phyloP scores from a whole-genome alignment of 2,888 invertebrate genomes.

The Drosophila colorata region DNA sequence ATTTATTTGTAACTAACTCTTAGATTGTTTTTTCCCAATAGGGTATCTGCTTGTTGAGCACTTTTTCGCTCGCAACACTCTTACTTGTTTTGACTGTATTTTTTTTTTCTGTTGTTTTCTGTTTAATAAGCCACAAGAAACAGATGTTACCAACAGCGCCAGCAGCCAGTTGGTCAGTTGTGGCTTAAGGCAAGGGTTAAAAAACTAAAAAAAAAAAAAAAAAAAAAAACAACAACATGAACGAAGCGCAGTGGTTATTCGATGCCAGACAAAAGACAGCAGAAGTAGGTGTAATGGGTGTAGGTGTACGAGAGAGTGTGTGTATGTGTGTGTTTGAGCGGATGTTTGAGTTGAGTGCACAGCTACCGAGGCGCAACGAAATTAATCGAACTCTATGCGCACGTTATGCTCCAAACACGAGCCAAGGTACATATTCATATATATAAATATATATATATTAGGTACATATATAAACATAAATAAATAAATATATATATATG shows the following conservation, averaged over 20 bases:
- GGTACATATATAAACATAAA: neutral
- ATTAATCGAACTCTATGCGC: slow-evolving; percentile 72
- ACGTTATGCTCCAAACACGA: slow-evolving; percentile 68
- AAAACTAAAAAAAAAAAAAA: slow-evolving; percentile 7
- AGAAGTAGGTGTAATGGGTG: slow-evolving; percentile 29
- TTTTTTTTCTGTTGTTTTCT: slow-evolving; percentile 26
- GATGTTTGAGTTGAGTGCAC: slow-evolving; percentile 79
- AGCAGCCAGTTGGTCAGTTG: slow-evolving; percentile 60
- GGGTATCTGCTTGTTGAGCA: slow-evolving; percentile 15
- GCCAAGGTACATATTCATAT: slow-evolving; percentile 17
- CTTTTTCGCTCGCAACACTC: neutral
- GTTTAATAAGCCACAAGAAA: slow-evolving; percentile 34
- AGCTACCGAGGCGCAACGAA: slow-evolving; percentile 80
- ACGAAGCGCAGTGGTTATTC: slow-evolving; percentile 45
- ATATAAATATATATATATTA: neutral
- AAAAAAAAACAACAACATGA: slow-evolving; percentile 21
- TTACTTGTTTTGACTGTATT: slow-evolving; percentile 7
- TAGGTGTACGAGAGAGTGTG: slow-evolving; percentile 18
- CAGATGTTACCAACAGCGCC: slow-evolving; percentile 51
- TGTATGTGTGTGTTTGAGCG: slow-evolving; percentile 51
- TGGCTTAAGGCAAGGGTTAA: slow-evolving; percentile 56
- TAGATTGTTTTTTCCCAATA: neutral
- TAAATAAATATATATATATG: slow-evolving; percentile 5
- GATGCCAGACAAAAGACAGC: slow-evolving; percentile 40
- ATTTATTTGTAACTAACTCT: no score